These are phyloP conservation scores for Pterobdella sp. DNA, from an alignment of 2,888 invertebrate species.

Conservation along the genomic window DNA sequence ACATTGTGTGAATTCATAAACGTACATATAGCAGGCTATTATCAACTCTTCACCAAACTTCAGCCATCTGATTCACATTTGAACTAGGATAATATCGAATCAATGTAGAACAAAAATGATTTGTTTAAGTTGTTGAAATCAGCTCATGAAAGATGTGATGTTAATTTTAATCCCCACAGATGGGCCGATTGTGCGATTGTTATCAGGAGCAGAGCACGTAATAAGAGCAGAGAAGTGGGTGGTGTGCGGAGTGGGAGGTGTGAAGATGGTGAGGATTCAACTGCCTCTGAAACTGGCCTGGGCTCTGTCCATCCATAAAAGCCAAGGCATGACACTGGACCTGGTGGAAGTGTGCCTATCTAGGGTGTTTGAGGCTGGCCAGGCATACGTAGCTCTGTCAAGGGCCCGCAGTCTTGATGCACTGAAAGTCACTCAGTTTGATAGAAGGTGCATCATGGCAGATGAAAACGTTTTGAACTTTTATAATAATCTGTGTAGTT, in stretches of 20 bases:
- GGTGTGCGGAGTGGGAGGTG: slow-evolving; percentile 62
- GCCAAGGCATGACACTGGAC: slow-evolving; percentile 80
- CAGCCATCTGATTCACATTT: too few species aligned
- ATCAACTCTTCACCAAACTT: too few species aligned
- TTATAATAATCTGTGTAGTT: slow-evolving; percentile 57
- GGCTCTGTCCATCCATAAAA: slow-evolving; percentile 96
- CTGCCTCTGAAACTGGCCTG: slow-evolving; percentile 84
- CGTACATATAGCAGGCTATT: too few species aligned
- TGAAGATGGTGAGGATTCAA: slow-evolving; percentile 59
- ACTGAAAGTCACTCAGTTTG: slow-evolving; percentile 78
- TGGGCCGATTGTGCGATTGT: slow-evolving; percentile 54
- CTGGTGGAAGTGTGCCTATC: slow-evolving; percentile 88
- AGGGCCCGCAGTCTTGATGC: slow-evolving; percentile 78
- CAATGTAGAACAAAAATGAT: too few species aligned
- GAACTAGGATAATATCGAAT: not conserved
- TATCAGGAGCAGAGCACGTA: slow-evolving; percentile 61
- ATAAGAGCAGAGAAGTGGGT: slow-evolving; percentile 74
- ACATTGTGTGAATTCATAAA: too few species aligned
- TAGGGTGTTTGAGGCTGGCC: slow-evolving; percentile 87
- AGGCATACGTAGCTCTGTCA: slow-evolving; percentile 89
- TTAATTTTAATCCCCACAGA: slow-evolving; percentile 44
- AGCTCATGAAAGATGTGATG: too few species aligned
- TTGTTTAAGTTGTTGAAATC: too few species aligned
- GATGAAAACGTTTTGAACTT: slow-evolving; percentile 74
- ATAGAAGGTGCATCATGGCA: slow-evolving; percentile 76